Evolutionary conservation across 2,888 invertebrate species (phyloP).

Genomic region (Antheraea assamensis): DNA sequence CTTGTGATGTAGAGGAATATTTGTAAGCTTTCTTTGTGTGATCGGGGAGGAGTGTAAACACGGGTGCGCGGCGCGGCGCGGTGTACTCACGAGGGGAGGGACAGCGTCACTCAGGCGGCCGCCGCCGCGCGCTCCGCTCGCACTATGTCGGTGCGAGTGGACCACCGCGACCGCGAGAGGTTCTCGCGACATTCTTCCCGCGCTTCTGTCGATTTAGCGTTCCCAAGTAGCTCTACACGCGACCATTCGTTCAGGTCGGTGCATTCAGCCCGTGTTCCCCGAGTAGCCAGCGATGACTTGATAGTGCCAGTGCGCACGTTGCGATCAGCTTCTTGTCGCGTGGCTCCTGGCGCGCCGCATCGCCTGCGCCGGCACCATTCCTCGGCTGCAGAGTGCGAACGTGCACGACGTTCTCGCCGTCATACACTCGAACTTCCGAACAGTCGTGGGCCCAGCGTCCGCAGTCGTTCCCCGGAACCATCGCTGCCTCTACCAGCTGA

Average conservation of each 20-base stretch:
- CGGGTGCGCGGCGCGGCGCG: slow-evolving; percentile 53
- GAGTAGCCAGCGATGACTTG: slow-evolving; percentile 75
- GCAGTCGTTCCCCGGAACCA: slow-evolving; percentile 74
- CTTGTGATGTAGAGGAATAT: slow-evolving; percentile 65
- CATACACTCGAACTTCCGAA: slow-evolving; percentile 72
- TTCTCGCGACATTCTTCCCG: slow-evolving; percentile 78
- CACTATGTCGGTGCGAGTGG: slow-evolving; percentile 78
- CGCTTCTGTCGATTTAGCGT: slow-evolving; percentile 75
- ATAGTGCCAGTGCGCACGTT: slow-evolving; percentile 76
- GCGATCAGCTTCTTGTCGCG: slow-evolving; percentile 76
- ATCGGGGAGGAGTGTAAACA: slow-evolving; percentile 75
- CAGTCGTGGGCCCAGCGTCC: slow-evolving; percentile 74
- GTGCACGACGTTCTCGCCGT: slow-evolving; percentile 72
- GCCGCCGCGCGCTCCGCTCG: slow-evolving; percentile 77
- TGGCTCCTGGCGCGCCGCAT: slow-evolving; percentile 72
- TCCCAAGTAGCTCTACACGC: slow-evolving; percentile 67
- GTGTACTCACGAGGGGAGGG: slow-evolving; percentile 43
- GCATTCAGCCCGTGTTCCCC: slow-evolving; percentile 74
- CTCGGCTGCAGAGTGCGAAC: slow-evolving; percentile 76
- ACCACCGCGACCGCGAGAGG: slow-evolving; percentile 75
- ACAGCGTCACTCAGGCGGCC: slow-evolving; percentile 75
- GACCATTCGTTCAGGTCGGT: slow-evolving; percentile 76
- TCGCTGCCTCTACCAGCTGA: slow-evolving; percentile 60
- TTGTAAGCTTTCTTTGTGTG: slow-evolving; percentile 70
- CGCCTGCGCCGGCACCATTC: slow-evolving; percentile 77